Conservation (phyloP, 1,140 invertebrate genomes). For the Tetragonula clypearis region DNA sequence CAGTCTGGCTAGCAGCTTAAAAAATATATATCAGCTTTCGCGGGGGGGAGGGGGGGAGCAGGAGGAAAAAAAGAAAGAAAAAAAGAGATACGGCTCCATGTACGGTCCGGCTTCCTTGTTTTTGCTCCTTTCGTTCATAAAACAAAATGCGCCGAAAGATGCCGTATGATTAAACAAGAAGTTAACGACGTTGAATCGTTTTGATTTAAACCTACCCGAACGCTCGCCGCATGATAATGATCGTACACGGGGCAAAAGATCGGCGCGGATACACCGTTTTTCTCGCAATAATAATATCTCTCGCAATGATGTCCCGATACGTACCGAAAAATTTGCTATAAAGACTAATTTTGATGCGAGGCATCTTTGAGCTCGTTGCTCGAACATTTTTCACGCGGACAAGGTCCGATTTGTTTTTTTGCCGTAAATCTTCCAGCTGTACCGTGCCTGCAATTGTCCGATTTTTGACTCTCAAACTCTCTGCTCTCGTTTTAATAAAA, state of each 20-base stretch:
- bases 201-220: not conserved
- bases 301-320: not conserved
- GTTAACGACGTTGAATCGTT: slow-evolving; percentile 3
- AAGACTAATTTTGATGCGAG: too few species aligned
- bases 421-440: too few species aligned
- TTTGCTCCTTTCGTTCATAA: not conserved
- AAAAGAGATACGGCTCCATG: not conserved
- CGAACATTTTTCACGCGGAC: not conserved
- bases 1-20: not conserved
- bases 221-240: not conserved
- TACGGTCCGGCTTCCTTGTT: not conserved
- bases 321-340: not conserved
- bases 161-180: slow-evolving; percentile 29
- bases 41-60: too few species aligned
- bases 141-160: slow-evolving; percentile 27
- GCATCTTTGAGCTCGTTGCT: not conserved
- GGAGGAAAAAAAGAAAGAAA: too few species aligned
- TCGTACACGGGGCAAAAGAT: not conserved
- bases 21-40: slow-evolving; percentile 9
- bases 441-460: too few species aligned
- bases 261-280: not conserved
- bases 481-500: too few species aligned
- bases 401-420: too few species aligned
- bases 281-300: slow-evolving; percentile 7
- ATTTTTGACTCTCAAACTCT: too few species aligned